These are phyloP conservation scores for Macaria notata DNA, from an alignment of 2,888 invertebrate genomes.

Conservation along the genomic window DNA sequence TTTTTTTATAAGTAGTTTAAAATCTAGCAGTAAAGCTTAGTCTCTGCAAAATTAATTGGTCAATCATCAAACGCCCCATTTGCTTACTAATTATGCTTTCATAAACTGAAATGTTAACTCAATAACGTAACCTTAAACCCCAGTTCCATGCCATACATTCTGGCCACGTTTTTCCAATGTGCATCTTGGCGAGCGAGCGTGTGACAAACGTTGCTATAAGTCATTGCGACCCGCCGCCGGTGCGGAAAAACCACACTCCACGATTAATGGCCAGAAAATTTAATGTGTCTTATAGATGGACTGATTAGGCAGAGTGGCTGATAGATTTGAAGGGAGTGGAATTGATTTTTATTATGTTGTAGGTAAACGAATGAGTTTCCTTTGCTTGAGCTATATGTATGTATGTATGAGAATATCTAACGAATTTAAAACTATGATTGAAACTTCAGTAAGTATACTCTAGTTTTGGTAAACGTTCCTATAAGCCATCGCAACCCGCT, in stretches of 20 bases:
- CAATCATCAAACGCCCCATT: no score
- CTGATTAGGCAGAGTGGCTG: background rate
- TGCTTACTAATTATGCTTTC: no score
- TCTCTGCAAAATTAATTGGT: no score
- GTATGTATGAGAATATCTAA: no score
- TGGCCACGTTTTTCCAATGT: constrained; percentile 21
- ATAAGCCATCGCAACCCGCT: constrained; percentile 18
- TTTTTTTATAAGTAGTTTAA: no score
- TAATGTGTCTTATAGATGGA: constrained; percentile 7
- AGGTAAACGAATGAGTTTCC: no score
- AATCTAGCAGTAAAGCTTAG: no score
- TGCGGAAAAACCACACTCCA: constrained; percentile 17
- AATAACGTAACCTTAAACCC: background rate
- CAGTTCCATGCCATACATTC: background rate
- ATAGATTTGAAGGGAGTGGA: background rate
- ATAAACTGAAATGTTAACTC: no score
- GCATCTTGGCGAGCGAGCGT: constrained; percentile 17
- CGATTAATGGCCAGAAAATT: constrained; percentile 23
- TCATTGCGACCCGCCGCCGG: constrained; percentile 16
- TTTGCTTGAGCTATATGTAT: no score
- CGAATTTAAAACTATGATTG: no score
- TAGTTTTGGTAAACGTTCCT: constrained; percentile 7
- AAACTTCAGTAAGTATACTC: no score
- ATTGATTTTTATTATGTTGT: background rate
- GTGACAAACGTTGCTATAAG: constrained; percentile 22